Conservation (phyloP, 2,797 vertebrate species). For the Chiroxiphia lanceolata region DNA sequence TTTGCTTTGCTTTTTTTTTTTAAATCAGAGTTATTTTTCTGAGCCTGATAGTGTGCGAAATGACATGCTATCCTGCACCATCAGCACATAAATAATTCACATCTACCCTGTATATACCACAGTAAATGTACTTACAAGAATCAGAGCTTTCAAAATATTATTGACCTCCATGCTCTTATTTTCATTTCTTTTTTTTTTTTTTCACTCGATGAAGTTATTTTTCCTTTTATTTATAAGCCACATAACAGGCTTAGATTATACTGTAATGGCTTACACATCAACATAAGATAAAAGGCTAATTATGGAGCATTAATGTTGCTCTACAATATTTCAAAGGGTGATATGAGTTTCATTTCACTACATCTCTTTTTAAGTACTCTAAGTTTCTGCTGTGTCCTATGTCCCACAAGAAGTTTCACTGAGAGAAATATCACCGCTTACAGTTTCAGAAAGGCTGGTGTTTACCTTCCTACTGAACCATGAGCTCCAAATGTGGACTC, state of each 20-base stretch:
- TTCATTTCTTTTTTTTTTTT: too few species aligned
- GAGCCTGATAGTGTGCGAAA: constrained; percentile 30
- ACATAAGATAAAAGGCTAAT: neutral
- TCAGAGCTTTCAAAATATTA: neutral
- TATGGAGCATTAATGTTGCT: neutral
- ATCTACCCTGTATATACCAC: neutral
- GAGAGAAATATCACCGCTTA: neutral
- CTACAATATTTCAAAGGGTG: neutral
- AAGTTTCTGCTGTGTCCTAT: neutral
- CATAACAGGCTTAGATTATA: neutral
- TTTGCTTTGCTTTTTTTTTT: neutral
- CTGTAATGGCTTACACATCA: neutral
- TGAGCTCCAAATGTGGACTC: neutral
- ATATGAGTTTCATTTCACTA: neutral
- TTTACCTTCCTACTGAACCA: neutral
- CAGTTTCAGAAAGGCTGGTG: neutral
- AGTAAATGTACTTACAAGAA: neutral
- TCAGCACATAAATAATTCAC: constrained; percentile 30
- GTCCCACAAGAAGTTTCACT: neutral
- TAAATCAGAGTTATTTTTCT: neutral
- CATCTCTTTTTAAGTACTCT: neutral
- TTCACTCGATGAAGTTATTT: neutral
- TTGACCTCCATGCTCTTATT: neutral
- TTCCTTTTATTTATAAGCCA: neutral
- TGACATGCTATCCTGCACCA: neutral